Conservation (phyloP, 2,888 invertebrate genomes). For the Bombyx huttoni region DNA sequence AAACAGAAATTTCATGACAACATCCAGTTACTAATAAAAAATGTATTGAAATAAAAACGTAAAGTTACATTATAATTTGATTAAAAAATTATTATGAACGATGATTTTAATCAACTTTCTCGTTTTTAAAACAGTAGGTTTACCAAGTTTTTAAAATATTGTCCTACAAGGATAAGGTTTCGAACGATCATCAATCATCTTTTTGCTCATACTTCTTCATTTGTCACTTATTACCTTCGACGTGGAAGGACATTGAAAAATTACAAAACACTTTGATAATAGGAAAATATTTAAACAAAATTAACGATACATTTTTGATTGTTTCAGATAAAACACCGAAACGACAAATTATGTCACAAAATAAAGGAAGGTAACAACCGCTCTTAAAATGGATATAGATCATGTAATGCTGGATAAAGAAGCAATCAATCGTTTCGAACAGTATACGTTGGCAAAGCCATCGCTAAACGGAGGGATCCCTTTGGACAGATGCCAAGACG, state of each 20-base stretch:
- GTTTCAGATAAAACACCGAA: constrained; percentile 46
- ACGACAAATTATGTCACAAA: constrained; percentile 34
- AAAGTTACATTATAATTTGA: too few relatives aligned
- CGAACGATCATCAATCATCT: constrained; percentile 41
- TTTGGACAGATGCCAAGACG: constrained; percentile 70
- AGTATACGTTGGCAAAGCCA: constrained; percentile 64
- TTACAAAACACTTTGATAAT: constrained; percentile 33
- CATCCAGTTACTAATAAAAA: too few relatives aligned
- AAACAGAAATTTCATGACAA: too few relatives aligned
- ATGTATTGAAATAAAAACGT: too few relatives aligned
- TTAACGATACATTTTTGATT: constrained; percentile 28
- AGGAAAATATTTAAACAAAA: constrained; percentile 14
- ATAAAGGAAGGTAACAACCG: constrained; percentile 35
- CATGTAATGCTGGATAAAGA: constrained; percentile 66
- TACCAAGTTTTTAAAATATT: constrained; percentile 3
- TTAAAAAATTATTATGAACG: too few relatives aligned
- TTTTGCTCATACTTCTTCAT: constrained; percentile 44
- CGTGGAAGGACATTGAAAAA: constrained; percentile 52
- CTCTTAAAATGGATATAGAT: constrained; percentile 58
- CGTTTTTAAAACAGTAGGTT: constrained; percentile 5
- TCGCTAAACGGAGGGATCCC: constrained; percentile 64
- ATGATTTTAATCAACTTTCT: constrained; percentile 10
- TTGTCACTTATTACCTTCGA: constrained; percentile 47
- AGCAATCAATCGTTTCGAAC: constrained; percentile 65
- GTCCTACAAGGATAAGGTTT: constrained; percentile 19